These are phyloP conservation scores for Muschampia plurimacula DNA, from an alignment of 2,888 invertebrate species.

Conservation along the genomic window DNA sequence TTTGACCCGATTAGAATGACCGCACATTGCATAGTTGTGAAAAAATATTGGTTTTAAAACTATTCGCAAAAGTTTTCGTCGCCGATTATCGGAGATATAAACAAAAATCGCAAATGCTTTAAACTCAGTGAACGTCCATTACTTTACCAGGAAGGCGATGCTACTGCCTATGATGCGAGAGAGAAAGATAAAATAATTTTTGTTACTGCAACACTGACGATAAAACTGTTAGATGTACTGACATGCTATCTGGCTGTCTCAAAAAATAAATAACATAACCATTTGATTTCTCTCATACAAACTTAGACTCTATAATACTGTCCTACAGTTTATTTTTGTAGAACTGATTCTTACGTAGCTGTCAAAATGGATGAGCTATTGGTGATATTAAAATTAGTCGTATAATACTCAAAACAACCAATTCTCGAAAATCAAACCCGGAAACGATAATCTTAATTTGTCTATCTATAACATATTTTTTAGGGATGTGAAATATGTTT, in stretches of 20 bases:
- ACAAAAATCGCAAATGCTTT: slow-evolving; percentile 77
- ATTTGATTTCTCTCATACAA: background rate
- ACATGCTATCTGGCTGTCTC: slow-evolving; percentile 32
- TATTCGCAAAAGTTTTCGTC: slow-evolving; percentile 80
- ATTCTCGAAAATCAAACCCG: slow-evolving; percentile 25
- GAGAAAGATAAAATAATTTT: slow-evolving; percentile 77
- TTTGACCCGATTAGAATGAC: slow-evolving; percentile 64
- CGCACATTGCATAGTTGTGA: slow-evolving; percentile 75
- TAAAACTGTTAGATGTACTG: slow-evolving; percentile 49
- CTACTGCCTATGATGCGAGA: slow-evolving; percentile 78
- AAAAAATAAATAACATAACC: slow-evolving; percentile 26
- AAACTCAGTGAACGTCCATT: slow-evolving; percentile 81
- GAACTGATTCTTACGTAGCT: background rate
- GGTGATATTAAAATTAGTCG: slow-evolving; percentile 50
- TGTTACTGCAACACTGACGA: slow-evolving; percentile 69
- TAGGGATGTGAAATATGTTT: slow-evolving; percentile 35
- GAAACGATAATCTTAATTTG: slow-evolving; percentile 12
- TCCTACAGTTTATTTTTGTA: slow-evolving; percentile 20
- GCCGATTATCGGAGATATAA: slow-evolving; percentile 82
- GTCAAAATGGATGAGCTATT: slow-evolving; percentile 16
- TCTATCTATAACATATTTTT: background rate
- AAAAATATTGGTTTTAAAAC: slow-evolving; percentile 71
- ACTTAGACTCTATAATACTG: background rate
- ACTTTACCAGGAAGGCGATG: slow-evolving; percentile 74
- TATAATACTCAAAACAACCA: slow-evolving; percentile 50